A percentile compares a stretch with the other conserved stretches of the same genome.
phyloP scores from a whole-genome alignment of 1,140 invertebrate genomes.

The Apis dorsata region DNA sequence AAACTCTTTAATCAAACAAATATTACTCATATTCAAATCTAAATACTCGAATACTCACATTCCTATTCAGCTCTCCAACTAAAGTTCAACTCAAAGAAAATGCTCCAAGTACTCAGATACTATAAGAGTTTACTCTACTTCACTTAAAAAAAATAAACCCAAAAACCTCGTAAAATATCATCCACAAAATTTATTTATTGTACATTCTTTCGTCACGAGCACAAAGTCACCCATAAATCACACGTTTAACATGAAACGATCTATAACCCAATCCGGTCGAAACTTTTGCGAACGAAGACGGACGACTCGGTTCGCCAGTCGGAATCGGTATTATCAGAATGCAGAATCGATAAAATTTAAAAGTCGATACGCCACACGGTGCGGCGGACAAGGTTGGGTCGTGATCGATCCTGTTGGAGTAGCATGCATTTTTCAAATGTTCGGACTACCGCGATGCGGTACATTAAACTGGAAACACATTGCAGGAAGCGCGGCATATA shows the following conservation, averaged over 20 bases:
- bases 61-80: too few species aligned
- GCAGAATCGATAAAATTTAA: conserved; percentile 45
- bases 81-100: too few species aligned
- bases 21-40: too few species aligned
- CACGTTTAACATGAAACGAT: conserved; percentile 1
- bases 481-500: conserved; percentile 32
- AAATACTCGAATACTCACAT: too few species aligned
- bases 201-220: background rate
- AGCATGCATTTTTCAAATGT: conserved; percentile 51
- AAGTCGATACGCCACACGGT: conserved; percentile 34
- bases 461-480: conserved; percentile 55
- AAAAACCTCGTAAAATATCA: background rate
- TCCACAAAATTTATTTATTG: conserved; percentile 6
- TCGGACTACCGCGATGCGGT: conserved; percentile 38
- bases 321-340: conserved; percentile 37
- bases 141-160: too few species aligned
- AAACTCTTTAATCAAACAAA: too few species aligned
- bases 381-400: background rate
- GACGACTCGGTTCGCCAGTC: background rate
- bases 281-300: background rate
- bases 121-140: too few species aligned
- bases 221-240: conserved; percentile 3
- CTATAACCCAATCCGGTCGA: background rate
- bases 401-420: conserved; percentile 29
- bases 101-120: background rate